These are phyloP conservation scores for Alcedo atthis DNA, from an alignment of 2,797 vertebrate genomes.

Conservation along the genomic window DNA sequence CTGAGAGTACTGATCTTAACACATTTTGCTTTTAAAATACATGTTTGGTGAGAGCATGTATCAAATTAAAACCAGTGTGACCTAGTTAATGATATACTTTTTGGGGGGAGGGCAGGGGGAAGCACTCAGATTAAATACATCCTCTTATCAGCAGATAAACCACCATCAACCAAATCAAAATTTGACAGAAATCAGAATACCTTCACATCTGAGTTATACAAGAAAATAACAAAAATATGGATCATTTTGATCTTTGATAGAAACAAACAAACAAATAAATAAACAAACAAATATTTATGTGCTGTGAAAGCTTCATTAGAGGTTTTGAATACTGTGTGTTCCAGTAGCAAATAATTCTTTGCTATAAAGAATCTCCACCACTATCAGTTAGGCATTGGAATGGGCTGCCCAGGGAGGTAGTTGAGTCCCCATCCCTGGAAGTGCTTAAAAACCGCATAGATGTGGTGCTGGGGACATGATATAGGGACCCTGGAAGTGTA, in stretches of 20 bases:
- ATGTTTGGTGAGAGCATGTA: background rate
- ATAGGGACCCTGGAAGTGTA: too few species aligned
- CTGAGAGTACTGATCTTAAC: background rate
- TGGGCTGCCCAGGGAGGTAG: too few species aligned
- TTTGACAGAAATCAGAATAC: background rate
- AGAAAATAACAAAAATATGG: background rate
- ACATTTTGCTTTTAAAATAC: background rate
- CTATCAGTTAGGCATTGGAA: background rate
- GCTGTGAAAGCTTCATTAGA: background rate
- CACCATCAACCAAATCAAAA: background rate
- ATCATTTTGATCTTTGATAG: background rate
- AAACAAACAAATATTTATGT: background rate
- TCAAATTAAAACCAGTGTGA: background rate
- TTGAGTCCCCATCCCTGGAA: too few species aligned
- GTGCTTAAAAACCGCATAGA: too few species aligned
- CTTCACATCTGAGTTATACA: background rate
- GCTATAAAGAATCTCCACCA: background rate
- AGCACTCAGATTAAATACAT: background rate
- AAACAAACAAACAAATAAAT: background rate
- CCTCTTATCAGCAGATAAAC: background rate
- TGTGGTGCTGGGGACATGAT: too few species aligned
- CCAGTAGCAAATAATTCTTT: background rate
- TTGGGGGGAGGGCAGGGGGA: rapidly evolving
- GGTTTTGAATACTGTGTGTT: background rate
- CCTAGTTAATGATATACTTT: background rate